Evolutionary conservation across 2,888 invertebrate genomes (phyloP).

Genomic region (Lochmaea capreae): DNA sequence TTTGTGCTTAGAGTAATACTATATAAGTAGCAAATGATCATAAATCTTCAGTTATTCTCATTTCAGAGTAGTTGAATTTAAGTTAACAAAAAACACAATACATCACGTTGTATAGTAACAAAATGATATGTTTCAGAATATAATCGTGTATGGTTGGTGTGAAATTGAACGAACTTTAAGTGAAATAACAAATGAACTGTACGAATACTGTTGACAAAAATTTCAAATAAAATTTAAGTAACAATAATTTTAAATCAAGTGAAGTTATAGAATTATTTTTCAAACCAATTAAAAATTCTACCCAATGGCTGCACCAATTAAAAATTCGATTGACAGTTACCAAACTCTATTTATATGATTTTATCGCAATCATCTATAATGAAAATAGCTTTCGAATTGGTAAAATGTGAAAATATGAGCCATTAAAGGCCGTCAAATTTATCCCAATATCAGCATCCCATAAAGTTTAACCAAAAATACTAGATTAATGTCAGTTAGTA

Average conservation of each 20-base stretch:
- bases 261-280: no score
- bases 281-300: no score
- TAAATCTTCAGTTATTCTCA: constrained; percentile 4
- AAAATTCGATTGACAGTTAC: constrained; percentile 5
- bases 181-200: no score
- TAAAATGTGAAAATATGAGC: neutral
- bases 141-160: no score
- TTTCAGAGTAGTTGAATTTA: constrained; percentile 1
- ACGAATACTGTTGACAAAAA: no score
- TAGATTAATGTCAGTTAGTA: neutral
- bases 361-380: constrained; percentile 1
- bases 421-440: neutral
- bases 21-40: neutral
- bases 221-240: no score
- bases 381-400: neutral
- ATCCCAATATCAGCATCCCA: neutral
- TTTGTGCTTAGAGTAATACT: constrained; percentile 14
- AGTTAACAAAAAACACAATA: neutral
- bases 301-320: neutral
- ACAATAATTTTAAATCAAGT: no score
- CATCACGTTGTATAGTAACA: neutral
- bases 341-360: constrained; percentile 1
- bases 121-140: neutral
- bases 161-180: no score
- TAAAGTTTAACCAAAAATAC: neutral